phyloP scores from a whole-genome alignment of 1,140 invertebrate species.

The Coptotermes formosanus region DNA sequence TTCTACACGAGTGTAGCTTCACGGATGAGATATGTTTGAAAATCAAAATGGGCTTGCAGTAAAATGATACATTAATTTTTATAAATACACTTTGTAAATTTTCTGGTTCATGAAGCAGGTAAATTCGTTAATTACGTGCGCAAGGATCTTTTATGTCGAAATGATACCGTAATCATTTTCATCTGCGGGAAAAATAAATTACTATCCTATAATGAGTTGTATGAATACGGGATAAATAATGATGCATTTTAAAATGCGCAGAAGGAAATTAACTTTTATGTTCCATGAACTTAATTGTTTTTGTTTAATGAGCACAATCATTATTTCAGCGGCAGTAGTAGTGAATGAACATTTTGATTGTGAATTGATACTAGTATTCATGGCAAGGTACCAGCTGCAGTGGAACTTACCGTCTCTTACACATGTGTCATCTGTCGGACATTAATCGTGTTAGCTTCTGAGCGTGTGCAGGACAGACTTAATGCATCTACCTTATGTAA shows the following conservation, averaged over 20 bases:
- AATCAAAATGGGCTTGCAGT: not conserved
- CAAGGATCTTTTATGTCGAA: not conserved
- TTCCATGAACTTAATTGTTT: not conserved
- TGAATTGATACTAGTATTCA: too few species aligned
- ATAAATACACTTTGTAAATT: not conserved
- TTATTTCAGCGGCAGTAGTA: not conserved
- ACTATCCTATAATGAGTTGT: not conserved
- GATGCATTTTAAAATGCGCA: not conserved
- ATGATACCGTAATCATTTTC: not conserved
- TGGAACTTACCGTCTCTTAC: too few species aligned
- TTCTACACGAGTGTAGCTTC: not conserved
- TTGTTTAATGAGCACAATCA: not conserved
- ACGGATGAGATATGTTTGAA: not conserved
- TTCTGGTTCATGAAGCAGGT: not conserved
- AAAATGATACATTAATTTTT: conserved; percentile 1
- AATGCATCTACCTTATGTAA: too few species aligned
- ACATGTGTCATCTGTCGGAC: too few species aligned
- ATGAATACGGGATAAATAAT: not conserved
- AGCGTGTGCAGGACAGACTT: too few species aligned
- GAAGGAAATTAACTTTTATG: not conserved
- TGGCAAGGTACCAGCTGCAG: too few species aligned
- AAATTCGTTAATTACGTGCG: not conserved
- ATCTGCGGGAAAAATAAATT: not conserved
- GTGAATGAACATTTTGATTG: too few species aligned
- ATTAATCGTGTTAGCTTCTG: too few species aligned